Conservation (phyloP, 2,888 invertebrate genomes). For the Caenorhabditis sp. region DNA sequence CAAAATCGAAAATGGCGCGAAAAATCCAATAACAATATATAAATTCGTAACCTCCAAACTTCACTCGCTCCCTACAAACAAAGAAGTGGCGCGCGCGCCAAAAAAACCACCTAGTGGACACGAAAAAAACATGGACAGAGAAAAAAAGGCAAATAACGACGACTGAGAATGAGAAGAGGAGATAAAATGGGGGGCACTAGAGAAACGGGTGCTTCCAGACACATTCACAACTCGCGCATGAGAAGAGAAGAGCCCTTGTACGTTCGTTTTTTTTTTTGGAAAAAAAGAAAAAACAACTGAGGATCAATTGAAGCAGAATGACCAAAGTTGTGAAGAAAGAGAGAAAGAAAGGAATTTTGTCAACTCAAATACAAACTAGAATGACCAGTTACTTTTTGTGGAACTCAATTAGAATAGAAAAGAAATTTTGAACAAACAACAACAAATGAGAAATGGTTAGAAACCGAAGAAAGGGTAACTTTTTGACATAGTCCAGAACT, state of each 20-base stretch:
- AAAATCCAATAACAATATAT: neutral
- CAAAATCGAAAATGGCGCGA: neutral
- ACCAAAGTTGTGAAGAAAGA: neutral
- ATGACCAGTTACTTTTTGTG: neutral
- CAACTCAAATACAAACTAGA: neutral
- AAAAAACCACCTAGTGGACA: constrained; percentile 1
- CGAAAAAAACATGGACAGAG: neutral
- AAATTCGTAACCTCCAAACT: neutral
- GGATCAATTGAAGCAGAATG: neutral
- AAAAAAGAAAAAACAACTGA: neutral
- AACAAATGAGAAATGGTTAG: neutral
- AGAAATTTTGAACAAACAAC: neutral
- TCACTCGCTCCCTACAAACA: neutral
- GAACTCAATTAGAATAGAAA: neutral
- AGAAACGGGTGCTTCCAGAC: neutral
- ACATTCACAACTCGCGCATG: neutral
- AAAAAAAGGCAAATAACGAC: neutral
- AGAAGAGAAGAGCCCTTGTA: neutral
- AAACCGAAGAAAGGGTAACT: too few relatives aligned
- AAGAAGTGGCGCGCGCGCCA: neutral
- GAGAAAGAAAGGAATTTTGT: neutral
- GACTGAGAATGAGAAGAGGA: too few relatives aligned
- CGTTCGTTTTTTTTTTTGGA: neutral
- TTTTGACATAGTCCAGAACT: too few relatives aligned
- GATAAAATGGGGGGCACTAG: too few relatives aligned